Conservation (phyloP, 1,140 invertebrate genomes). For the Drosophila arawakana region DNA sequence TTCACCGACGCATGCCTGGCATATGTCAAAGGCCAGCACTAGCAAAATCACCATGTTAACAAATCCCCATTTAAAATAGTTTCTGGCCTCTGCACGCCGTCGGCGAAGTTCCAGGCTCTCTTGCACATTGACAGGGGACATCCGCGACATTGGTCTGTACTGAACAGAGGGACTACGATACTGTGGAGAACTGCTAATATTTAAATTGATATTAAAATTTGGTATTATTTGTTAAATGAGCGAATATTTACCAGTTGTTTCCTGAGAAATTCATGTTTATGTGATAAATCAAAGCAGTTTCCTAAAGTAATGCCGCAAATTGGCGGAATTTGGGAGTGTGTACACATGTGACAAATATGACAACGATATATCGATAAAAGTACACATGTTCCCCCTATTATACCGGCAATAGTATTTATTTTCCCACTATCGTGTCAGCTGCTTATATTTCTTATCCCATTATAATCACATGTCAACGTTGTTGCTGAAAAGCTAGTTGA, state of each 20-base stretch:
- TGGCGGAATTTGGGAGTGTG: constrained; percentile 40
- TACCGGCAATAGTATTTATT: too few species aligned
- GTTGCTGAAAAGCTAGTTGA: constrained; percentile 13
- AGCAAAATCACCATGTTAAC: constrained; percentile 64
- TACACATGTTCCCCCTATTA: too few species aligned
- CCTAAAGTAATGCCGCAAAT: constrained; percentile 28
- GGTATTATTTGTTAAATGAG: neutral
- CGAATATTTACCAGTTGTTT: constrained; percentile 27
- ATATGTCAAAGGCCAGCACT: constrained; percentile 64
- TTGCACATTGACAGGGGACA: constrained; percentile 45
- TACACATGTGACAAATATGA: neutral
- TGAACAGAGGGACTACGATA: constrained; percentile 8
- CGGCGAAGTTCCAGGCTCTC: constrained; percentile 63
- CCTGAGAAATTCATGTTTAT: constrained; percentile 31
- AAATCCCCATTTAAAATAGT: constrained; percentile 71
- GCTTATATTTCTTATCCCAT: too few species aligned
- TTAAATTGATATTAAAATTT: too few species aligned
- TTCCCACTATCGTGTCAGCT: too few species aligned
- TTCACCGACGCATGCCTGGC: constrained; percentile 45
- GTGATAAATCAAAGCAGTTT: neutral
- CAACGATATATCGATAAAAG: constrained; percentile 17
- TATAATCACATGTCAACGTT: too few species aligned
- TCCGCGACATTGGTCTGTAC: neutral
- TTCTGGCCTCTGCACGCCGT: constrained; percentile 47
- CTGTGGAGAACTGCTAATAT: constrained; percentile 22